A percentile compares a stretch with the other conserved stretches of the same genome.
Evolutionary conservation across 2,113 vertebrate species (phyloP).

Genomic region (Burhinus bistriatus): DNA sequence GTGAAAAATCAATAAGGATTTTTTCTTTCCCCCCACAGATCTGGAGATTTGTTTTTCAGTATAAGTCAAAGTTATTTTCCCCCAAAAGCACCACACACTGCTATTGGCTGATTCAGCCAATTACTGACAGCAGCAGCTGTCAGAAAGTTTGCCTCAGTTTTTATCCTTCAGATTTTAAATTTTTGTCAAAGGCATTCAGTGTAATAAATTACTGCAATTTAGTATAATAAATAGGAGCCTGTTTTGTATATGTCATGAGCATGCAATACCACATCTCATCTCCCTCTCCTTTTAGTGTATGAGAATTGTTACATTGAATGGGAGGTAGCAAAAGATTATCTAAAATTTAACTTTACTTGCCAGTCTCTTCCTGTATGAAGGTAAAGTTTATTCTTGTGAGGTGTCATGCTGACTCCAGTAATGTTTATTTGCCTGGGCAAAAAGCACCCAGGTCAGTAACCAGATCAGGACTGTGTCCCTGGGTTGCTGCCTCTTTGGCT

Average conservation of each 20-base stretch:
- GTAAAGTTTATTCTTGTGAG: not conserved
- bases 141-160: not conserved
- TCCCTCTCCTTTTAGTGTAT: not conserved
- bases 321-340: not conserved
- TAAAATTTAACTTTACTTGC: not conserved
- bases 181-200: not conserved
- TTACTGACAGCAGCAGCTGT: not conserved
- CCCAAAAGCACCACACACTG: not conserved
- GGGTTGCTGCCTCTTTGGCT: not conserved
- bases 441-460: not conserved
- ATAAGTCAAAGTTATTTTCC: not conserved
- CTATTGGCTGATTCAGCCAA: not conserved
- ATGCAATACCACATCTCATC: accelerated
- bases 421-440: not conserved
- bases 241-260: not conserved
- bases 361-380: not conserved
- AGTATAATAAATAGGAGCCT: not conserved
- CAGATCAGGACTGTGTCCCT: not conserved
- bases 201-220: not conserved
- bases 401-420: not conserved
- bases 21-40: accelerated
- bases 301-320: not conserved
- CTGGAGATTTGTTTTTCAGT: not conserved
- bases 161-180: not conserved
- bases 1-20: not conserved